Evolutionary conservation across 2,888 invertebrate genomes (phyloP), one percentile per base, ranked within the genome.

Genomic region (Noctua pronuba): DNA sequence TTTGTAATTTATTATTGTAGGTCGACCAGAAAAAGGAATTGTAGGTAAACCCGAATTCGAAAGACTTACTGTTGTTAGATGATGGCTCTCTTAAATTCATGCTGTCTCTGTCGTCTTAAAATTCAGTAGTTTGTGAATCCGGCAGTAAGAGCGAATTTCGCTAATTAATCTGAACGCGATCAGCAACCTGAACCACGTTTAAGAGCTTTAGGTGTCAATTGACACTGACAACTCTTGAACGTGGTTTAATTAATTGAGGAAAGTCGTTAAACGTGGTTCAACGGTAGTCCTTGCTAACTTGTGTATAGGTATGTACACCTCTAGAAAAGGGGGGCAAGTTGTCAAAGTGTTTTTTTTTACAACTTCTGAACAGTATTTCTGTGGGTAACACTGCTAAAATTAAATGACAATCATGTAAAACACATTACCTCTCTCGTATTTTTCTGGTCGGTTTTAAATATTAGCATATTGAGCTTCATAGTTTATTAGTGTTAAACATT

Each of bases 381-480:
- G 8, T 46, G 2, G 24, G 3, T 24, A 31, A 52, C 24, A 41
- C 31, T 58, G 18, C n/a, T 55, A 77, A 65, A 77, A 46, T 44
- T 55, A 35, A 65, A 55, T 44, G 21, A 7, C 13, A 65, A 65
- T n/a, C n/a, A 11, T 58, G 18, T 24, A 10, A 58, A 46, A 58
- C 65, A 65, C 24, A 38, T 55, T 8, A 64, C n/a, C 35, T n/a
- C 28, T 77, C 11, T 21, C 8, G 0, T n/a, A 38, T 62, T 62
- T 73, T 80, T 83, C 75, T 79, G 80, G 79, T 77, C 83, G 83
- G 69, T 80, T 82, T 82, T 76, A 85, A 80, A 77, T 83, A 80
- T 82, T 87, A 88, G 89, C 71, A 52, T 89, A 89, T 89, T 89
- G 90, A 90, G 90, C 92, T 93, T 93, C 83, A 88, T 90, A 91